These are phyloP conservation scores for Ovibos moschatus DNA, from an alignment of 2,113 vertebrate species.

Conservation along the genomic window DNA sequence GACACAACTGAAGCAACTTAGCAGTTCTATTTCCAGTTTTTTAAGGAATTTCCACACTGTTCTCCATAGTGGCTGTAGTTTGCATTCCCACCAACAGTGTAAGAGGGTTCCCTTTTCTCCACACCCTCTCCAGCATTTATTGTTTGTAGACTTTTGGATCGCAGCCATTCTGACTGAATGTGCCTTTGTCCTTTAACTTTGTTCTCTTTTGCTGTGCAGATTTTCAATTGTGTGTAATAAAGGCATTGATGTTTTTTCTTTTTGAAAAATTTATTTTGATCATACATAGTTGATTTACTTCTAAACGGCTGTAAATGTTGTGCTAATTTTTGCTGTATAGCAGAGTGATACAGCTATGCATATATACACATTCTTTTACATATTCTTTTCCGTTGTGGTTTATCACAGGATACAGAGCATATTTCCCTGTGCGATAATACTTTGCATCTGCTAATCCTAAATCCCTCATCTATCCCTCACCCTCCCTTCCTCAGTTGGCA, in stretches of 20 bases:
- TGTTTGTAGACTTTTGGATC: too few species aligned
- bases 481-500: neutral
- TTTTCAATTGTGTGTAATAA: neutral
- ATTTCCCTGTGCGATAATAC: neutral
- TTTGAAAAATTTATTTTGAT: neutral
- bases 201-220: neutral
- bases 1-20: too few species aligned
- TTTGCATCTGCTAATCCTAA: neutral
- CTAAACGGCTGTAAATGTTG: neutral
- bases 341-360: neutral
- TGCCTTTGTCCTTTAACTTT: neutral
- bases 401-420: neutral
- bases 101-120: too few species aligned
- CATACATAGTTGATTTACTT: neutral
- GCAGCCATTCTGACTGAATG: too few species aligned
- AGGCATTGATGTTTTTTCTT: neutral
- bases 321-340: neutral
- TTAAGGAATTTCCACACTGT: too few species aligned
- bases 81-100: too few species aligned
- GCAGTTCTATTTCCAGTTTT: too few species aligned
- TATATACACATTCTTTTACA: neutral
- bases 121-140: too few species aligned
- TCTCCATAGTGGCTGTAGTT: too few species aligned
- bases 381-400: neutral
- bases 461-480: rapidly evolving